Evolutionary conservation across 2,888 invertebrate species (phyloP), one percentile per base, ranked within the genome.

Genomic region (Neoaliturus tenellus): DNA sequence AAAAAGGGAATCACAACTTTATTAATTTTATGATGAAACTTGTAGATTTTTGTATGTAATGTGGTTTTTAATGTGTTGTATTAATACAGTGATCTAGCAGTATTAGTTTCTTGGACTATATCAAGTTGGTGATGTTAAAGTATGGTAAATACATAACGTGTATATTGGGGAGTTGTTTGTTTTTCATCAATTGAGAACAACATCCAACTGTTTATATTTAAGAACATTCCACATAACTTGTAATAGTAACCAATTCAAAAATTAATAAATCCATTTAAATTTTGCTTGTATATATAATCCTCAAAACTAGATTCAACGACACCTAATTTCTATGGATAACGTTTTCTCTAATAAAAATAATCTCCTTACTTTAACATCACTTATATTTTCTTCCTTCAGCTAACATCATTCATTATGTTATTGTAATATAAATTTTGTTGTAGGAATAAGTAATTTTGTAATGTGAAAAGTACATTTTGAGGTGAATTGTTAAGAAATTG

Each of bases 121-220:
- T 20, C 4, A 28, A 28, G 62, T 62, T 62, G 20, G 62, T 62
- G 62, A 62, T 62, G 62, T 62, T 62, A 28, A 62, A 62, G 31
- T 4, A 5, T 14, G 12, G 25, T 62, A 31, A 62, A 8, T 62
- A 23, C 12, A n/a, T n/a, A n/a, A n/a, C n/a, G n/a, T n/a, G n/a
- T n/a, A n/a, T n/a, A n/a, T n/a, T n/a, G n/a, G n/a, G n/a, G n/a
- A n/a, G n/a, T n/a, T n/a, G n/a, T n/a, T n/a, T n/a, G n/a, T n/a
- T n/a, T n/a, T n/a, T n/a, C n/a, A n/a, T n/a, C n/a, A n/a, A n/a
- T n/a, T n/a, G n/a, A n/a, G n/a, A n/a, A n/a, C n/a, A n/a, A n/a
- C n/a, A n/a, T n/a, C n/a, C n/a, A n/a, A n/a, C n/a, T n/a, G n/a
- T n/a, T n/a, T n/a, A n/a, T n/a, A n/a, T n/a, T n/a, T n/a, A n/a